phyloP scores from a whole-genome alignment of 1,140 invertebrate species.

The Wasmannia auropunctata region DNA sequence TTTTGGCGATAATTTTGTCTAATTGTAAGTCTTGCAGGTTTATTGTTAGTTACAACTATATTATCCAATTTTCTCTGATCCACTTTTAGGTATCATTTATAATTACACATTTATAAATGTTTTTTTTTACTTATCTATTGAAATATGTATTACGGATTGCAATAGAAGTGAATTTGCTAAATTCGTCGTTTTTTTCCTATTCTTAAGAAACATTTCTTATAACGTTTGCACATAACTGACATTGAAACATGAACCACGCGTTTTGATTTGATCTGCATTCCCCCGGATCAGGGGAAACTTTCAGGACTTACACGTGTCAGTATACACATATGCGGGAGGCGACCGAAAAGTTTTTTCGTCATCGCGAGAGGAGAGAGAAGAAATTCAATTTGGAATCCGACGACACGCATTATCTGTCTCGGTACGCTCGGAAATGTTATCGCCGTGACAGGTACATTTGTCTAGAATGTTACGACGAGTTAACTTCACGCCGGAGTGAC shows the following conservation, averaged over 20 bases:
- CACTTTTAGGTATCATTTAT: background rate
- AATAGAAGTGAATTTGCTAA: background rate
- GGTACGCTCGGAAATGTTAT: slow-evolving; percentile 65
- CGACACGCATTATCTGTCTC: slow-evolving; percentile 68
- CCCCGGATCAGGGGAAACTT: background rate
- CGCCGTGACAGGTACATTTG: slow-evolving; percentile 68
- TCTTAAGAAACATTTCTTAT: background rate
- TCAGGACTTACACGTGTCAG: background rate
- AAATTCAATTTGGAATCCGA: slow-evolving; percentile 66
- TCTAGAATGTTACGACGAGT: slow-evolving; percentile 60
- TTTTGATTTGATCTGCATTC: background rate
- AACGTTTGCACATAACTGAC: background rate
- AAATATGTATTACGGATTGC: background rate
- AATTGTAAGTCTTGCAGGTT: background rate
- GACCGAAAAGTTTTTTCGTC: slow-evolving; percentile 6
- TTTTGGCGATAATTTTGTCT: slow-evolving; percentile 20
- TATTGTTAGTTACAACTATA: slow-evolving; percentile 10
- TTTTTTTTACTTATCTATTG: background rate
- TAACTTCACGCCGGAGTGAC: slow-evolving; percentile 64
- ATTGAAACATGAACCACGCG: background rate
- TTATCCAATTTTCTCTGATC: slow-evolving; percentile 22
- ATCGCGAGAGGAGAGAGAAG: slow-evolving; percentile 17
- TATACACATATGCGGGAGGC: background rate
- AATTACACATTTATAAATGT: background rate
- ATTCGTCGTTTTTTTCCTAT: background rate